A percentile compares a stretch with the other conserved stretches of the same genome.
phyloP scores from a whole-genome alignment of 2,797 vertebrate genomes.

The Notolabrus celidotus region DNA sequence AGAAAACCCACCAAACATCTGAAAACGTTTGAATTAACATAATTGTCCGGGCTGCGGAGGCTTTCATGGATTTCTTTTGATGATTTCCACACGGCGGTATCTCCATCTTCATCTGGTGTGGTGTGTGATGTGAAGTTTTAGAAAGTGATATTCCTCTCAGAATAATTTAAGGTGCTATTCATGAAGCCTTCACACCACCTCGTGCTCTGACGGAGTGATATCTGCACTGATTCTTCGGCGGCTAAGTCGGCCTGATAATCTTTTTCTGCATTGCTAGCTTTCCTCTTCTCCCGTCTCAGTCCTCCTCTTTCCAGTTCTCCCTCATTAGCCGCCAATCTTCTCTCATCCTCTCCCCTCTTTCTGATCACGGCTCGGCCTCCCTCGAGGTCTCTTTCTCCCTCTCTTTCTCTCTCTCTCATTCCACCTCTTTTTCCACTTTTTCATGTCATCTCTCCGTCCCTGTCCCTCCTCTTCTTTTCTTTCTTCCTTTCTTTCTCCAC shows the following conservation, averaged over 20 bases:
- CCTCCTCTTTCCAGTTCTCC: constrained; percentile 32
- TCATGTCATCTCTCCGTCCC: constrained; percentile 33
- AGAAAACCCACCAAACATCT: constrained; percentile 5
- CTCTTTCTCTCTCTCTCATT: constrained; percentile 6
- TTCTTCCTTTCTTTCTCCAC: constrained; percentile 16
- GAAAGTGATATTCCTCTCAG: constrained; percentile 9
- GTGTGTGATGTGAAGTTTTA: neutral
- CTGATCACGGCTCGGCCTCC: constrained; percentile 44
- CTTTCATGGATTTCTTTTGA: constrained; percentile 10
- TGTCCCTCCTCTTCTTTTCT: constrained; percentile 6
- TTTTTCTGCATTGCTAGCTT: constrained; percentile 23
- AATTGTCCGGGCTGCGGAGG: constrained; percentile 18
- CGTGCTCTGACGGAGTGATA: constrained; percentile 8
- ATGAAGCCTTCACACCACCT: neutral
- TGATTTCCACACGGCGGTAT: constrained; percentile 13
- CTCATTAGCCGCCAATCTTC: constrained; percentile 66
- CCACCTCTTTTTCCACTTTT: constrained; percentile 10
- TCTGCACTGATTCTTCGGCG: constrained; percentile 34
- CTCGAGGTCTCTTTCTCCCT: constrained; percentile 58
- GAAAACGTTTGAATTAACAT: constrained; percentile 1
- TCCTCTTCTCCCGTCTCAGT: constrained; percentile 36
- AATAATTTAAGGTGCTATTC: neutral
- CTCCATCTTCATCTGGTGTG: neutral
- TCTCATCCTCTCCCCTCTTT: constrained; percentile 55
- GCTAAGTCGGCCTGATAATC: constrained; percentile 46